Percentiles rank a stretch among this genome's conserved stretches.
phyloP scores from a whole-genome alignment of 2,888 invertebrate genomes.

The Parthenolecanium corni region DNA sequence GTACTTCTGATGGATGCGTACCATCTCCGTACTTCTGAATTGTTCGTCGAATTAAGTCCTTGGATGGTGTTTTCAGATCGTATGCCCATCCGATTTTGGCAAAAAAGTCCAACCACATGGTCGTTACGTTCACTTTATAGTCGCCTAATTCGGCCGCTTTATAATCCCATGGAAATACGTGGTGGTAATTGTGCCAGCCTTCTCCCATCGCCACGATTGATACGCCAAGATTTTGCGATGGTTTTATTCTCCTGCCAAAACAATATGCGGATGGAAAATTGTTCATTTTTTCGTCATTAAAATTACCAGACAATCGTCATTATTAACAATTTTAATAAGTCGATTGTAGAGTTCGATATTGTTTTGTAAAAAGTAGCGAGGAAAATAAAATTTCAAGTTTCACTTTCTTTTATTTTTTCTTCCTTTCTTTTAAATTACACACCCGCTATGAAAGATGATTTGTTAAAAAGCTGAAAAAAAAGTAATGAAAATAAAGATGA shows the following conservation, averaged over 20 bases:
- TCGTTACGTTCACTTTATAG: conserved; percentile 44
- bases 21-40: conserved; percentile 48
- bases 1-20: conserved; percentile 31
- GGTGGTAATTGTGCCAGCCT: conserved; percentile 92
- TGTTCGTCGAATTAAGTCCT: conserved; percentile 44
- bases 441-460: no score
- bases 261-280: no score
- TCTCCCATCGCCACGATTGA: conserved; percentile 65
- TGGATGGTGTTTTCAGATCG: conserved; percentile 56
- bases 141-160: conserved; percentile 73
- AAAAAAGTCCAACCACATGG: conserved; percentile 46
- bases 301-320: no score
- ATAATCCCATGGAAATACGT: conserved; percentile 88
- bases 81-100: conserved; percentile 56
- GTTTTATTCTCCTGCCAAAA: conserved; percentile 55
- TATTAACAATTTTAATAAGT: no score
- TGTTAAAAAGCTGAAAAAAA: no score
- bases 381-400: no score
- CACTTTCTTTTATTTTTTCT: no score
- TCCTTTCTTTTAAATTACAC: no score
- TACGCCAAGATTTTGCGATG: conserved; percentile 63
- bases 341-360: conserved; percentile 27
- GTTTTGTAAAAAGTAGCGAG: no score
- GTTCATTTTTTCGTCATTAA: no score
- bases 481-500: no score